Evolutionary conservation across 2,113 vertebrate genomes (phyloP), one percentile per base, ranked within the genome.

Genomic region (Gallinago undulata): DNA sequence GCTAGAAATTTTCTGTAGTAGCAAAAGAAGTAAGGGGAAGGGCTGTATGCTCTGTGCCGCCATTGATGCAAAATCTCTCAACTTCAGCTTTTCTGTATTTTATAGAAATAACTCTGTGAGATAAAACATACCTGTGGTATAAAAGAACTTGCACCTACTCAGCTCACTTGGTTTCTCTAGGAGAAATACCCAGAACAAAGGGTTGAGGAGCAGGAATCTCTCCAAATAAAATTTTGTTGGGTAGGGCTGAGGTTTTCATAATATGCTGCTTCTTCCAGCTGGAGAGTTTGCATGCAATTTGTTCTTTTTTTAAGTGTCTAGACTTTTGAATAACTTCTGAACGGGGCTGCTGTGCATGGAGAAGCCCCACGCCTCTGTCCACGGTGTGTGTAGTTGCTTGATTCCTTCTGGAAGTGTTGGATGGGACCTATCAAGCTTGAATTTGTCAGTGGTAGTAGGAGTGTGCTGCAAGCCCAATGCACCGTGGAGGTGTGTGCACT

Each of bases 351-450:
- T 0, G 1, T 16, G 19, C 35, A 4, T 0, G 1, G 39, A 39
- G 45, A 68, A 77, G 59, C 45, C 28, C 30, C 19, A 4, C 4
- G 4, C 14, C 22, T 63, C 22, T 19, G 22, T 77, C 43, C 11
- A 19, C 5, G 18, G 1, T 0, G 2, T 53, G 17, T 2, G 0
- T 8, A 5, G 37, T 45, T 86, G 25, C 43, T 47, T 73, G 53
- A 2, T 56, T 17, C 25, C 11, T 89, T 25, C 62, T 87, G 73
- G 30, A 67, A 78, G n/a, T 5, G 14, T 8, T 84, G 45, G 11
- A 7, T 66, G 28, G 35, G 35, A 30, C 27, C 70, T 48, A 25
- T 0, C 7, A 50, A 74, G 23, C 10, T 3, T 51, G 35, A 50
- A 22, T 35, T 51, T 69, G 11, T 39, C 18, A 7, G 48, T 47